A percentile compares a stretch with the other conserved stretches of the same genome.
Conservation (phyloP, 2,888 invertebrate genomes). For the Erebia aethiops region DNA sequence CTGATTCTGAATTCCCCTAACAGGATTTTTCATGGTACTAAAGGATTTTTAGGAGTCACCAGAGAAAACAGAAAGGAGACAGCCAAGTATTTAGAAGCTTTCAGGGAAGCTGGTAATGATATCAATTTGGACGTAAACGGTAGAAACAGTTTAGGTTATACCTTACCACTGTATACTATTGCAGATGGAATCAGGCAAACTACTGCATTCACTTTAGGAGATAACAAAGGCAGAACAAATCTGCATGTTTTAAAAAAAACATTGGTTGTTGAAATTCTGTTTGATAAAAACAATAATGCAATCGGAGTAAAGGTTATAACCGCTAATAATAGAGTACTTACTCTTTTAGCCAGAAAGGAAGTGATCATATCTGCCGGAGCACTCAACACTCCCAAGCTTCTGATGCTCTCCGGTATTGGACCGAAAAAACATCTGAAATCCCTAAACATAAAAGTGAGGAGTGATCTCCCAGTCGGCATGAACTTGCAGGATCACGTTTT, state of each 20-base stretch:
- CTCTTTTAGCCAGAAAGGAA: constrained; percentile 44
- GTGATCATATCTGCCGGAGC: constrained; percentile 65
- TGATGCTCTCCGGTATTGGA: constrained; percentile 49
- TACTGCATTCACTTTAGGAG: constrained; percentile 50
- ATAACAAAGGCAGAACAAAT: constrained; percentile 68
- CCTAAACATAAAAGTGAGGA: constrained; percentile 47
- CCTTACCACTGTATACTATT: constrained; percentile 65
- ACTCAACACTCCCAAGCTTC: constrained; percentile 51
- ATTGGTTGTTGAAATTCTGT: constrained; percentile 45
- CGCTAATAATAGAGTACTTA: constrained; percentile 34
- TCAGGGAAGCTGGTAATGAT: constrained; percentile 63
- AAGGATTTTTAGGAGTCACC: constrained; percentile 46
- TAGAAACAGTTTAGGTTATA: constrained; percentile 63
- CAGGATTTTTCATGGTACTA: constrained; percentile 43
- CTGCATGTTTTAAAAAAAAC: constrained; percentile 63
- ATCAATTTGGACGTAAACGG: constrained; percentile 61
- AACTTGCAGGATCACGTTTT: constrained; percentile 52
- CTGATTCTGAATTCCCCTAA: constrained; percentile 40
- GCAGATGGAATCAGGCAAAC: constrained; percentile 60
- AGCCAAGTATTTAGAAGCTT: constrained; percentile 52
- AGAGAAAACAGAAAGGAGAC: constrained; percentile 36
- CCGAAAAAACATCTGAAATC: constrained; percentile 68
- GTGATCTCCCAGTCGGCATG: constrained; percentile 54
- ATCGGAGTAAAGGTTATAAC: constrained; percentile 43
- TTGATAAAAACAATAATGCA: constrained; percentile 45